These are phyloP conservation scores for Hoplodrina ambigua DNA, from an alignment of 2,888 invertebrate genomes.

Conservation along the genomic window DNA sequence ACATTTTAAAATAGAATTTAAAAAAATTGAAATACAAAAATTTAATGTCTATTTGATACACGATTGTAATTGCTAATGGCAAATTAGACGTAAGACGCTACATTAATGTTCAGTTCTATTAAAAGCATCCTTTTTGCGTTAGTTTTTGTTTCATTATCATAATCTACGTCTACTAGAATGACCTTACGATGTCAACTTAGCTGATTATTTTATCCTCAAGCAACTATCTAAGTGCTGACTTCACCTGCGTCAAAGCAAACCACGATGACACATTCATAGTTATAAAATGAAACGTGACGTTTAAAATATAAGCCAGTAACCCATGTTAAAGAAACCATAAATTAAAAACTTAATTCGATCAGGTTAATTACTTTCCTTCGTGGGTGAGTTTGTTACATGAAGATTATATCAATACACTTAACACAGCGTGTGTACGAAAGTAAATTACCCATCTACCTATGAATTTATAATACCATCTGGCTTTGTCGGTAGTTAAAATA, in stretches of 20 bases:
- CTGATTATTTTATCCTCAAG: constrained; percentile 58
- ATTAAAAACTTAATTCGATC: constrained; percentile 45
- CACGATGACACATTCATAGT: constrained; percentile 56
- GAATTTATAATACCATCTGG: constrained; percentile 67
- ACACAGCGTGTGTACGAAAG: constrained; percentile 38
- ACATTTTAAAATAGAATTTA: background rate
- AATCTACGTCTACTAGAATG: constrained; percentile 38
- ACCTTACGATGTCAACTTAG: constrained; percentile 45
- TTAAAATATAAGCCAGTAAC: constrained; percentile 20
- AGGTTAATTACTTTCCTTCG: constrained; percentile 27
- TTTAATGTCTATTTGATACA: constrained; percentile 4
- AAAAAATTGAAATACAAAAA: background rate
- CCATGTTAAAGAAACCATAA: constrained; percentile 17
- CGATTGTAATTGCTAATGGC: constrained; percentile 13
- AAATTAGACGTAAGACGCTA: constrained; percentile 6
- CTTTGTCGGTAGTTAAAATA: constrained; percentile 79
- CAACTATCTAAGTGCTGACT: constrained; percentile 71
- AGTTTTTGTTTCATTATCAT: constrained; percentile 26
- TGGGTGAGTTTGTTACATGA: constrained; percentile 23
- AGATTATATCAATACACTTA: constrained; percentile 45
- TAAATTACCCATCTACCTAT: constrained; percentile 58
- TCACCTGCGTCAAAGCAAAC: constrained; percentile 69
- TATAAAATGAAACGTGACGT: constrained; percentile 22
- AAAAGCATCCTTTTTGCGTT: background rate
- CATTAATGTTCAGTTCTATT: constrained; percentile 22